These are phyloP conservation scores for Acleris sparsana DNA, from an alignment of 2,888 invertebrate genomes.

Conservation along the genomic window DNA sequence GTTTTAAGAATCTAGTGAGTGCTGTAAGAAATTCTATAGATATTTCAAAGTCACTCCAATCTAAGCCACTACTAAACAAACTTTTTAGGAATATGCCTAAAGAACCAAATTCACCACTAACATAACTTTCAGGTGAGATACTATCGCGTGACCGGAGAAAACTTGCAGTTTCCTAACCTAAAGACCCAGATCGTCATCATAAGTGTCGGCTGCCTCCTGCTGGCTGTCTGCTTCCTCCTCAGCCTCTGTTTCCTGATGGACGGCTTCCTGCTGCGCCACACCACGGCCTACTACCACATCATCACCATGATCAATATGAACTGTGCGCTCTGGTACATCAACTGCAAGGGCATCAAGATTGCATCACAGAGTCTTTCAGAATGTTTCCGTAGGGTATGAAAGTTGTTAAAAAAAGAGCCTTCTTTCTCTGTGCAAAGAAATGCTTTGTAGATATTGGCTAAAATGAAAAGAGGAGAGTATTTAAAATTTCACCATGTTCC, in stretches of 20 bases:
- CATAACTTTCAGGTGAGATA: slow-evolving; percentile 71
- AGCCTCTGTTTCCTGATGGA: slow-evolving; percentile 85
- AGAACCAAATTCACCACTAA: neutral
- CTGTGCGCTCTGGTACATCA: slow-evolving; percentile 88
- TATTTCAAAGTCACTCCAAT: too few species aligned
- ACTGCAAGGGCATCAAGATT: slow-evolving; percentile 86
- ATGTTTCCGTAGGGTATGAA: slow-evolving; percentile 75
- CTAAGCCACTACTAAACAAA: too few species aligned
- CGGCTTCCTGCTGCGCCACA: slow-evolving; percentile 86
- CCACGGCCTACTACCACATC: slow-evolving; percentile 85
- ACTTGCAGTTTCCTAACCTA: slow-evolving; percentile 84
- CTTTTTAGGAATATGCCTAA: too few species aligned
- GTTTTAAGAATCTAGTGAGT: too few species aligned
- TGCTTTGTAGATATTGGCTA: too few species aligned
- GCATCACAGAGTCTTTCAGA: slow-evolving; percentile 83
- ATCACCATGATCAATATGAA: slow-evolving; percentile 89
- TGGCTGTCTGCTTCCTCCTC: slow-evolving; percentile 84
- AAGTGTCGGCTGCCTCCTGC: slow-evolving; percentile 84
- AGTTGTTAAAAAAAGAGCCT: too few species aligned
- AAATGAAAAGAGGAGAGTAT: too few species aligned
- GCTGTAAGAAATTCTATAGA: too few species aligned
- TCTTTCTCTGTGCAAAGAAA: too few species aligned
- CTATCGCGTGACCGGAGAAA: slow-evolving; percentile 83
- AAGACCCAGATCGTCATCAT: slow-evolving; percentile 85
- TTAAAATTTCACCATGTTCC: too few species aligned